These are phyloP conservation scores for Agrotis puta DNA, from an alignment of 2,888 invertebrate genomes.

Conservation along the genomic window DNA sequence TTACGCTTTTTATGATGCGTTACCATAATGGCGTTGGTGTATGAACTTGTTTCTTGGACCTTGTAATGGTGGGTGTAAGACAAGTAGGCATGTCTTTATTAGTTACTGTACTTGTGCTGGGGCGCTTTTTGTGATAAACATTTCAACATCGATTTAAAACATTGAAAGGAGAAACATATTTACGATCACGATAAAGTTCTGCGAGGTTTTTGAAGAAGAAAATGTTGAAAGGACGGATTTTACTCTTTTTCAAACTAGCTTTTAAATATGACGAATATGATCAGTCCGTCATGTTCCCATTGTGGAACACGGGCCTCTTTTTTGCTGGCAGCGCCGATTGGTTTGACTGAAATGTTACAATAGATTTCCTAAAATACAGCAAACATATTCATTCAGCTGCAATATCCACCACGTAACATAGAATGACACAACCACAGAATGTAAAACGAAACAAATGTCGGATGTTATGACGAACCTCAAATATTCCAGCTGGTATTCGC, in stretches of 20 bases:
- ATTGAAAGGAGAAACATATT: not conserved
- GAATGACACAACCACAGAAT: slow-evolving; percentile 35
- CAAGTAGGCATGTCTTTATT: slow-evolving; percentile 29
- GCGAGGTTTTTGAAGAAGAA: not conserved
- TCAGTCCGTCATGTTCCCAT: not conserved
- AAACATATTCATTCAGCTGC: not conserved
- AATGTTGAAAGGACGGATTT: not conserved
- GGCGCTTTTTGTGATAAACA: not conserved
- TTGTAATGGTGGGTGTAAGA: slow-evolving; percentile 42
- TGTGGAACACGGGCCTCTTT: not conserved
- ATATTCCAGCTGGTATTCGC: slow-evolving; percentile 60
- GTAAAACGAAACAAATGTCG: slow-evolving; percentile 51
- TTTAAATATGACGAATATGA: not conserved
- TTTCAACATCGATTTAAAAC: not conserved
- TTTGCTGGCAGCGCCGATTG: not conserved
- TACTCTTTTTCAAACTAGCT: too few species aligned
- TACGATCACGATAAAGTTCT: not conserved
- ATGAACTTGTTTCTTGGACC: slow-evolving; percentile 56
- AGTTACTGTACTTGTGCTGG: slow-evolving; percentile 5
- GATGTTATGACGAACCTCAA: slow-evolving; percentile 52
- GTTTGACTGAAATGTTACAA: not conserved
- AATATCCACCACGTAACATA: slow-evolving; percentile 8
- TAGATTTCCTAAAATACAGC: not conserved
- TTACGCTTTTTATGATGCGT: slow-evolving; percentile 74
- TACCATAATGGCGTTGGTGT: slow-evolving; percentile 62